These are phyloP conservation scores for Xiphias gladius DNA, from an alignment of 2,113 vertebrate species.

Conservation along the genomic window DNA sequence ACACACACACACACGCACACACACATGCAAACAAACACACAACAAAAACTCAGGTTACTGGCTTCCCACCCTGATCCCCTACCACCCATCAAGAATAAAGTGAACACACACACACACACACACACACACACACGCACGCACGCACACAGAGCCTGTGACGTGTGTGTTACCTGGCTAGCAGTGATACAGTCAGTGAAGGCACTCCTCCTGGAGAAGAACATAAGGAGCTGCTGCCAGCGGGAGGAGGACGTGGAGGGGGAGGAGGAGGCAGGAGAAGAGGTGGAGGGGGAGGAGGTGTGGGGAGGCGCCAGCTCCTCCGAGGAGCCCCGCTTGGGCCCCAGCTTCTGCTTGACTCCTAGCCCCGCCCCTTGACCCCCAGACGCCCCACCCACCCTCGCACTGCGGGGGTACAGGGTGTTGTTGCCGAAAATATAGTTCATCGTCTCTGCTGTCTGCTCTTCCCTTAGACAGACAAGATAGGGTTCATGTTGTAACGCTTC, in stretches of 20 bases:
- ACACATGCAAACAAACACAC: conserved; percentile 19
- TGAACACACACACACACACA: conserved; percentile 8
- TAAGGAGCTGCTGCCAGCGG: conserved; percentile 95
- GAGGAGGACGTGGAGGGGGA: conserved; percentile 91
- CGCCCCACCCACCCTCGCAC: conserved; percentile 86
- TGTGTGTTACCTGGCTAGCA: conserved; percentile 92
- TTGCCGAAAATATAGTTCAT: conserved; percentile 99
- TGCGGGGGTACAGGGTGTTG: conserved; percentile 95
- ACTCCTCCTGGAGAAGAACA: conserved; percentile 94
- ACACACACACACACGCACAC: conserved; percentile 4
- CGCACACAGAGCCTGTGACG: conserved; percentile 17
- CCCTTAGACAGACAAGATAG: conserved; percentile 39
- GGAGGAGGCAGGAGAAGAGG: conserved; percentile 84
- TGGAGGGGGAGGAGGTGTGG: conserved; percentile 75
- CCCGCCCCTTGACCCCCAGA: conserved; percentile 85
- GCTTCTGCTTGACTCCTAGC: conserved; percentile 90
- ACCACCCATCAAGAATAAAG: conserved; percentile 45
- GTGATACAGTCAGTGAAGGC: conserved; percentile 97
- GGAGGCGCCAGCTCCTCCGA: conserved; percentile 88
- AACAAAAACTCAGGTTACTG: conserved; percentile 67
- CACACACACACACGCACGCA: conserved; percentile 38
- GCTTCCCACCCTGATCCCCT: conserved; percentile 52
- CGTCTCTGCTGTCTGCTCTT: conserved; percentile 59
- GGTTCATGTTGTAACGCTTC: conserved; percentile 43
- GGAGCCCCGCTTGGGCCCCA: conserved; percentile 92